Percentiles rank a stretch among this genome's conserved stretches.
Evolutionary conservation across 1,140 invertebrate genomes (phyloP).

Genomic region (Neodiprion virginianus): DNA sequence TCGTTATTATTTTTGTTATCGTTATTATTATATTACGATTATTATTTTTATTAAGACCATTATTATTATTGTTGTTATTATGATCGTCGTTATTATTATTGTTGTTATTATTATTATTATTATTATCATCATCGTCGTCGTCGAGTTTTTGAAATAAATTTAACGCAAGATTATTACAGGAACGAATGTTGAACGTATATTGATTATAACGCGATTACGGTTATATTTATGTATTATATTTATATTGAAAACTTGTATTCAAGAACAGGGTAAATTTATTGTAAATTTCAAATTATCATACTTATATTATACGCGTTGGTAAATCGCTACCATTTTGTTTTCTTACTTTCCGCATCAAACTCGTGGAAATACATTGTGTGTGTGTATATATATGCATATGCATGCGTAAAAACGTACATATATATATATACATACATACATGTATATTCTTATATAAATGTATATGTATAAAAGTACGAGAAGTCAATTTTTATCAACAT

Average conservation of each 20-base stretch:
- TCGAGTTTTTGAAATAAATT: too few relatives aligned
- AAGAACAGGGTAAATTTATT: not conserved
- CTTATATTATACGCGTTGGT: constrained; percentile 35
- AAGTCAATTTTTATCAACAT: too few relatives aligned
- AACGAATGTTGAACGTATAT: too few relatives aligned
- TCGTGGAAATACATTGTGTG: not conserved
- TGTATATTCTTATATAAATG: constrained; percentile 6
- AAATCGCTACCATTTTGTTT: constrained; percentile 12
- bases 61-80: not conserved
- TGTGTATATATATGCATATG: too few relatives aligned
- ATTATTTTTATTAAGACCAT: not conserved
- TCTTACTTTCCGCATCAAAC: too few relatives aligned
- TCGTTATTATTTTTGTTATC: too few relatives aligned
- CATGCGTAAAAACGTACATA: constrained; percentile 13
- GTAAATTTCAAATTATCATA: not conserved
- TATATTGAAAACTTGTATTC: not conserved
- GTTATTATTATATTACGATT: too few relatives aligned
- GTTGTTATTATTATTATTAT: not conserved
- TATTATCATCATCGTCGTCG: too few relatives aligned
- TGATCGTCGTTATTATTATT: not conserved
- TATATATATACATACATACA: constrained; percentile 24
- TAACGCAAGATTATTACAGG: too few relatives aligned
- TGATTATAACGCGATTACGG: not conserved
- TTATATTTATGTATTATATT: not conserved
- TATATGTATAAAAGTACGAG: not conserved